Base-by-base conservation (phyloP, 2,797 vertebrate species). In the Aplochiton taeniatus region DNA sequence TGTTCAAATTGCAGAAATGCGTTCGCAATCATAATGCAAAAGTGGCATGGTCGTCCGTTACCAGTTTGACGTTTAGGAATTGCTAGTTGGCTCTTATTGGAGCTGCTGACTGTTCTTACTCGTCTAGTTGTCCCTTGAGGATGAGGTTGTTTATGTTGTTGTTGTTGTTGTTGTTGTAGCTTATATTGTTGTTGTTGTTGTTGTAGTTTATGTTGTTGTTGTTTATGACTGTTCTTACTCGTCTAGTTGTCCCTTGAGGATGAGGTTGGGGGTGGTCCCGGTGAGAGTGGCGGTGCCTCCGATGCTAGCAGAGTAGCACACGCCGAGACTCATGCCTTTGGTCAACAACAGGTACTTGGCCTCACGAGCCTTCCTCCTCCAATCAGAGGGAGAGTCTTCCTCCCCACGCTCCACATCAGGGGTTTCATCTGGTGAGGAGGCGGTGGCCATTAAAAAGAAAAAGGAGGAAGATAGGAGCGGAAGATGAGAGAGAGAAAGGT, bases 281-380 rank as follows among this genome's bases (percentile, higher is more conserved):
- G 97, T 99, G 69, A 98, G 90, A 0, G 96, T 98, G 62, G 96
- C 95, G 0, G 93, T 96, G 49, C 97, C 96, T 17, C 96, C 96
- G 0, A 99, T 97, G 85, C 96, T 99, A 77, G 96, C 87, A 0
- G 97, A 87, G 67, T 98, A 99, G 68, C 95, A 96, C 68, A 98
- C 93, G 0, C 84, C 87, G 45, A 99, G 90, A 74, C 90, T 94
- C 92, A 98, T 92, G 44, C 95, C 95, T 85, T 97, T 96, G 79
- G 75, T 91, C 46, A 97, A 61, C 4, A 57, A 77, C 0, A 48
- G n/a, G 17, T 96, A 93, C 41, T 90, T 93, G 0, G 49, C 55
- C 0, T 94, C 89, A 0, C 58, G 1, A 0, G 0, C 78, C 60
- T 47, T 78, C 31, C n/a, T 84, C 61, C 10, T 83, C 1, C 0